phyloP scores from a whole-genome alignment of 2,888 invertebrate species.

The Conchocele bisecta region DNA sequence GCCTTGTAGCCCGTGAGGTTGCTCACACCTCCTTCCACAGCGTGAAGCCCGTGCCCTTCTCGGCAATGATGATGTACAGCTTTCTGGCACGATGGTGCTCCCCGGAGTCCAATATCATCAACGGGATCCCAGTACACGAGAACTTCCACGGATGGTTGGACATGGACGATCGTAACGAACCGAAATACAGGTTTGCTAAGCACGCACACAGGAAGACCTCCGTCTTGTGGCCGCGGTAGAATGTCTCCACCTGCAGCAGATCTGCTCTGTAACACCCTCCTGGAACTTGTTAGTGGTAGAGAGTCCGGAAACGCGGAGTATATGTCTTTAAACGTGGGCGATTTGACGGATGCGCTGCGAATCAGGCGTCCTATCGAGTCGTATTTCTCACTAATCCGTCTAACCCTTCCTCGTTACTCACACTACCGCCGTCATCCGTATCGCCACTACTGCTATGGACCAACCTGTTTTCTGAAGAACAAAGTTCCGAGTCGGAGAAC shows the following conservation, averaged over 20 bases:
- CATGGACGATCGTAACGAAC: constrained; percentile 69
- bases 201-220: constrained; percentile 90
- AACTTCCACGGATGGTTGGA: constrained; percentile 86
- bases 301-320: constrained; percentile 31
- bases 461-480: neutral
- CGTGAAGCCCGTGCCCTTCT: constrained; percentile 91
- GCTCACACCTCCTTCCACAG: constrained; percentile 92
- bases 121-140: constrained; percentile 90
- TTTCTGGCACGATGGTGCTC: constrained; percentile 85
- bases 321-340: constrained; percentile 26
- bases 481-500: neutral
- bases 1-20: constrained; percentile 89
- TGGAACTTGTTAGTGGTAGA: constrained; percentile 57
- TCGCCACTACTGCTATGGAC: neutral
- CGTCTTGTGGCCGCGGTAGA: constrained; percentile 88
- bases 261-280: constrained; percentile 78
- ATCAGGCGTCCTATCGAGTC: constrained; percentile 75
- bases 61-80: constrained; percentile 88
- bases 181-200: constrained; percentile 85
- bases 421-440: too few relatives aligned
- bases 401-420: constrained; percentile 62
- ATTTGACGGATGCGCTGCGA: constrained; percentile 51
- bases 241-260: constrained; percentile 80
- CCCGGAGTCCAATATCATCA: constrained; percentile 90
- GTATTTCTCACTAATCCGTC: constrained; percentile 77